Evolutionary conservation across 2,888 invertebrate species (phyloP).

Genomic region (Chirona hameri): DNA sequence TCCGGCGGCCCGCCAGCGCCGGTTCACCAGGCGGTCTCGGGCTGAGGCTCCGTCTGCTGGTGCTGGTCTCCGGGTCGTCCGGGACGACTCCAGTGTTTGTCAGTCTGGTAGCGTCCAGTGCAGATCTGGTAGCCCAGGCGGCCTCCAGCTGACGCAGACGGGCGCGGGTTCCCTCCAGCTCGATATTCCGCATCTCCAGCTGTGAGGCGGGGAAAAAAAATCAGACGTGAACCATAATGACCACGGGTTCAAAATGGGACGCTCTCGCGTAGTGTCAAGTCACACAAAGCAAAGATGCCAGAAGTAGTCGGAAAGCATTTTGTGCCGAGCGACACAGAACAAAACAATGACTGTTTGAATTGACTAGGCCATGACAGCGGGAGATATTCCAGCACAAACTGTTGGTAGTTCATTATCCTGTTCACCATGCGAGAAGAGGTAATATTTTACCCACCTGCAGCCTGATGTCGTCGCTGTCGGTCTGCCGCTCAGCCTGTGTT

Average conservation of each 20-base stretch:
- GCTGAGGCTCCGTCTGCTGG: background rate
- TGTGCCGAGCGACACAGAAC: too few relatives aligned
- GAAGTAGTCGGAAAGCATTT: too few relatives aligned
- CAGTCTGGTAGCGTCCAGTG: background rate
- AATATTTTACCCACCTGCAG: constrained; percentile 1
- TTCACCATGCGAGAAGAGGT: too few relatives aligned
- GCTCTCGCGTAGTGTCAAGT: too few relatives aligned
- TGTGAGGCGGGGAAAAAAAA: constrained; percentile 47
- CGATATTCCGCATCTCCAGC: constrained; percentile 78
- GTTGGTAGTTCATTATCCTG: too few relatives aligned
- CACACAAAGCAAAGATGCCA: too few relatives aligned
- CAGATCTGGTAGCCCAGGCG: background rate
- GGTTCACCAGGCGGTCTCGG: background rate
- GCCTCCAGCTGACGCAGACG: constrained; percentile 67
- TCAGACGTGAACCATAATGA: background rate
- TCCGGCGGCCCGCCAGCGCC: background rate
- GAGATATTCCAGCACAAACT: too few relatives aligned
- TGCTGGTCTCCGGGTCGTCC: background rate
- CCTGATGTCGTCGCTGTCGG: background rate
- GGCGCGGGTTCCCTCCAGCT: constrained; percentile 76
- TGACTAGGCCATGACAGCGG: too few relatives aligned
- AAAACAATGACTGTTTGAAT: too few relatives aligned
- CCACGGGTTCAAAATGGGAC: too few relatives aligned
- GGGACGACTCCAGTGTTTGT: background rate
- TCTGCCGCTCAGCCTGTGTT: background rate